Percentiles rank a stretch among this genome's conserved stretches.
Evolutionary conservation across 2,888 invertebrate species (phyloP).

Genomic region (Ischnus inquisitorius): DNA sequence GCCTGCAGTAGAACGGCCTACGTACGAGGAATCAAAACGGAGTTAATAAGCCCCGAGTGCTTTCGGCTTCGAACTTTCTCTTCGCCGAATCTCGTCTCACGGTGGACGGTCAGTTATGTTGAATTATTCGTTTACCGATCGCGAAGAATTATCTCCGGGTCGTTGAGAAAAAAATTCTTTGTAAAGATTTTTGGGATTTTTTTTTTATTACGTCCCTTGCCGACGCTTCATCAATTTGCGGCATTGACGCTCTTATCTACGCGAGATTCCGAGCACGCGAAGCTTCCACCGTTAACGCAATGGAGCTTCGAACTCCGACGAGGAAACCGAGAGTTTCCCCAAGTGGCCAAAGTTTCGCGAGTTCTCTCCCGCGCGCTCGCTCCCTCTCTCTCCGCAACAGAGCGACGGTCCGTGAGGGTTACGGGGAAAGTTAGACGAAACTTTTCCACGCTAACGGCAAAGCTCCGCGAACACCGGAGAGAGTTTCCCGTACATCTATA

Average conservation of each 20-base stretch:
- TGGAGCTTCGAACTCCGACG: slow-evolving; percentile 26
- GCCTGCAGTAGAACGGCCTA: neutral
- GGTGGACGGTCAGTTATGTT: neutral
- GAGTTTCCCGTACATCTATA: neutral
- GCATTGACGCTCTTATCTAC: neutral
- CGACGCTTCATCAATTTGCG: neutral
- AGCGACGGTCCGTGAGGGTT: neutral
- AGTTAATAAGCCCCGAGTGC: slow-evolving; percentile 14
- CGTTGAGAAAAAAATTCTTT: slow-evolving; percentile 59
- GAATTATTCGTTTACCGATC: neutral
- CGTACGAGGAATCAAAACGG: slow-evolving; percentile 20
- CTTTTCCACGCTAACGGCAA: neutral
- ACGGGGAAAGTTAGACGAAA: neutral
- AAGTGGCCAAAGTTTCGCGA: slow-evolving; percentile 23
- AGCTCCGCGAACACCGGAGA: neutral
- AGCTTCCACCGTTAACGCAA: neutral
- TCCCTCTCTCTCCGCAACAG: neutral
- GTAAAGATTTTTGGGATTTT: neutral
- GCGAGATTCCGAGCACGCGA: slow-evolving; percentile 3
- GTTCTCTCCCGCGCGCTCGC: too few relatives aligned
- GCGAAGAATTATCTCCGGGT: slow-evolving; percentile 52
- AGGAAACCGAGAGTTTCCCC: neutral
- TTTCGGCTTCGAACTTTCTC: slow-evolving; percentile 36
- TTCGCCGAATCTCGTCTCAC: slow-evolving; percentile 4
- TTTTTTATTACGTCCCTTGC: neutral